Percentiles rank a stretch among this genome's conserved stretches.
Conservation (phyloP, 2,113 vertebrate species). For the Albula glossodonta region DNA sequence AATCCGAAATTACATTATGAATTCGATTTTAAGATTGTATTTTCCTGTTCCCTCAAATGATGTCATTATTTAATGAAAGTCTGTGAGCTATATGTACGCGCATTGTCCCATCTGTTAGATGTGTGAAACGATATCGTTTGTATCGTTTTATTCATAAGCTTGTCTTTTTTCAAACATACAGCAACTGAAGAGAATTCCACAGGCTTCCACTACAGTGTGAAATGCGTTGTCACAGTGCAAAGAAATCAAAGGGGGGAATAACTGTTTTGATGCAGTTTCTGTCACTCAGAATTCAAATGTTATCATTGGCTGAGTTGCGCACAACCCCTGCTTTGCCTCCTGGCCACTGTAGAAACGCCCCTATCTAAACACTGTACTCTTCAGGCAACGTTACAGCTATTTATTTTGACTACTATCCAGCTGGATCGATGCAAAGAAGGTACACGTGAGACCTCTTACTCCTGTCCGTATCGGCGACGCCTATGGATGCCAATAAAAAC, state of each 20-base stretch:
- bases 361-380: not conserved
- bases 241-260: not conserved
- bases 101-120: too few species aligned
- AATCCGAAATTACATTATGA: too few species aligned
- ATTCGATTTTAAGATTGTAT: too few species aligned
- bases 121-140: too few species aligned
- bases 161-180: too few species aligned
- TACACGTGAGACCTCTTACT: not conserved
- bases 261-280: slow-evolving; percentile 11
- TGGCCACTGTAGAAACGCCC: not conserved
- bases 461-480: not conserved
- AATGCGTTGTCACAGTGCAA: too few species aligned
- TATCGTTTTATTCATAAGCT: too few species aligned
- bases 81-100: too few species aligned
- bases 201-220: too few species aligned
- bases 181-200: too few species aligned
- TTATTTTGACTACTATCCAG: not conserved
- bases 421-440: not conserved
- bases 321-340: slow-evolving; percentile 18
- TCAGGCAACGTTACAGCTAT: not conserved
- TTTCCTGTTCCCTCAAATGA: too few species aligned
- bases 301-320: slow-evolving; percentile 3
- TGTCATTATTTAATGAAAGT: too few species aligned
- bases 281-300: not conserved
- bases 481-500: not conserved